These are phyloP conservation scores for Nomada goodeniana DNA, from an alignment of 2,888 invertebrate genomes.

Conservation along the genomic window DNA sequence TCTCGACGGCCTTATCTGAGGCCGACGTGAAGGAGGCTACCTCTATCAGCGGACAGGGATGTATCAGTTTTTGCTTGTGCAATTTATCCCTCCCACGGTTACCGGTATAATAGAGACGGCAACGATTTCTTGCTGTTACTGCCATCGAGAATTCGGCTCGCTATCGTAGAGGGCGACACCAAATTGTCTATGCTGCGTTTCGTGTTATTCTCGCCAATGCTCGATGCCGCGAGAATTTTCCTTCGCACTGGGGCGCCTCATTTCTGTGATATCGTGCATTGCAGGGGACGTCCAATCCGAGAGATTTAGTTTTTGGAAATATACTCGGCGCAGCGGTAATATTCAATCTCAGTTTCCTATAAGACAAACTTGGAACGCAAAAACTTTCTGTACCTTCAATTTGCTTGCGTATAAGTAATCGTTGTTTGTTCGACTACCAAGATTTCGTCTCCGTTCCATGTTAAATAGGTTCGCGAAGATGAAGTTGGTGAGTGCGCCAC, in stretches of 20 bases:
- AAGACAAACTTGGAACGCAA: not conserved
- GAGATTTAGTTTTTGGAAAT: too few relatives aligned
- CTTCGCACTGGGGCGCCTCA: not conserved
- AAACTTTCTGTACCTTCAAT: slow-evolving; percentile 9
- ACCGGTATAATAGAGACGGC: slow-evolving; percentile 30
- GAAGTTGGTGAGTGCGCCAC: not conserved
- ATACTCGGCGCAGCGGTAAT: not conserved
- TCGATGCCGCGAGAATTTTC: not conserved
- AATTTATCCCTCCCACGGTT: slow-evolving; percentile 53
- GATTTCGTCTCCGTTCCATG: slow-evolving; percentile 11
- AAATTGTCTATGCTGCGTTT: slow-evolving; percentile 14
- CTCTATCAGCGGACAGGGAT: slow-evolving; percentile 65
- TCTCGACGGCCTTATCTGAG: slow-evolving; percentile 66
- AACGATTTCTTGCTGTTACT: slow-evolving; percentile 41
- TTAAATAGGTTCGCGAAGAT: slow-evolving; percentile 11
- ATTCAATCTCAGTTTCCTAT: not conserved
- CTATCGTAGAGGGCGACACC: not conserved
- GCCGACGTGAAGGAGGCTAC: slow-evolving; percentile 49
- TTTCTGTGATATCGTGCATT: not conserved
- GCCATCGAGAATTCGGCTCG: slow-evolving; percentile 21
- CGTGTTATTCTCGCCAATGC: not conserved
- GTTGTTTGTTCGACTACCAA: not conserved
- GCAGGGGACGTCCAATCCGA: too few relatives aligned
- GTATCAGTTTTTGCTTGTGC: slow-evolving; percentile 68
- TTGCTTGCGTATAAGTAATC: not conserved